phyloP scores from a whole-genome alignment of 1,140 invertebrate genomes.

The Nephila pilipes region DNA sequence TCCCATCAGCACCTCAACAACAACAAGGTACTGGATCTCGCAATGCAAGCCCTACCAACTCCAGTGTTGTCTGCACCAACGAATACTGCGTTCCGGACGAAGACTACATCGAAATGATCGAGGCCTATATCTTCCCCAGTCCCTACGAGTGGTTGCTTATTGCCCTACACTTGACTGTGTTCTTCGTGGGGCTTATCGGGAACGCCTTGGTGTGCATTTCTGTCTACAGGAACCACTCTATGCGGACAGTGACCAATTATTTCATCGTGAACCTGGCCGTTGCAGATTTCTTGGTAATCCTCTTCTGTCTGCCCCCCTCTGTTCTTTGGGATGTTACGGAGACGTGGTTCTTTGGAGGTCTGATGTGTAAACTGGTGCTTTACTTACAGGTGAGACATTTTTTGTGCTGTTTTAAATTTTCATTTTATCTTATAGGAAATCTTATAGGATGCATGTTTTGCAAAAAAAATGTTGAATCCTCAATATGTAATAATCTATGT shows the following conservation, averaged over 20 bases:
- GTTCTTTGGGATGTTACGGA: slow-evolving; percentile 95
- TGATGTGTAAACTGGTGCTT: slow-evolving; percentile 90
- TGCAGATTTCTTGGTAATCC: slow-evolving; percentile 87
- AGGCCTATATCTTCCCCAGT: slow-evolving; percentile 78
- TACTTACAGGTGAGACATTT: slow-evolving; percentile 89
- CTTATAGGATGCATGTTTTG: too few species aligned
- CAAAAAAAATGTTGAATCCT: too few species aligned
- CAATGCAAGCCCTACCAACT: slow-evolving; percentile 26
- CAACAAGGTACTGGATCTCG: not conserved
- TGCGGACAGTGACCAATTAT: slow-evolving; percentile 83
- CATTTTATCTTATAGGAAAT: too few species aligned
- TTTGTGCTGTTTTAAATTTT: not conserved
- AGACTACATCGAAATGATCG: slow-evolving; percentile 78
- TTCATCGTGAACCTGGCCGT: slow-evolving; percentile 83
- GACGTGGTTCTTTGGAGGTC: slow-evolving; percentile 92
- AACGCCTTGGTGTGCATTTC: slow-evolving; percentile 94
- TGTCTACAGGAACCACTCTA: slow-evolving; percentile 89
- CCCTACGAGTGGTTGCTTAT: slow-evolving; percentile 86
- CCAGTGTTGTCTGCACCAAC: slow-evolving; percentile 64
- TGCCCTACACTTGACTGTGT: slow-evolving; percentile 90
- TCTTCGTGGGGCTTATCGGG: slow-evolving; percentile 91
- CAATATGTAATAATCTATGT: too few species aligned
- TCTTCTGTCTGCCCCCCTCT: slow-evolving; percentile 95
- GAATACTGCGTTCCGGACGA: slow-evolving; percentile 78
- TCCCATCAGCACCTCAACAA: not conserved